Percentiles rank a stretch among this genome's conserved stretches.
Conservation (phyloP, 2,797 vertebrate species). For the Siniperca obscura region DNA sequence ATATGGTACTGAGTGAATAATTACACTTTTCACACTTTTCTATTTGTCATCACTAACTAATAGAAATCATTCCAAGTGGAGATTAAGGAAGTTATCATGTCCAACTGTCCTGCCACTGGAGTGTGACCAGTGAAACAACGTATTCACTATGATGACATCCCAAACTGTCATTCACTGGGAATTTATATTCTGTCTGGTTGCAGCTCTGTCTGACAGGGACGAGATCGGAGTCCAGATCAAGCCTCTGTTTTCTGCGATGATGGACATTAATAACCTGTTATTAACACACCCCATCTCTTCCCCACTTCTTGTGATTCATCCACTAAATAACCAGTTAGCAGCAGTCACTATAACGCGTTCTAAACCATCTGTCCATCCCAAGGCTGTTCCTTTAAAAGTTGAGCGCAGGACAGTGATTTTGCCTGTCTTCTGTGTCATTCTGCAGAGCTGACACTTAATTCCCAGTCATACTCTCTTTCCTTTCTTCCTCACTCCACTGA, state of each 20-base stretch:
- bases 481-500: constrained; percentile 41
- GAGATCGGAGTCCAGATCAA: constrained; percentile 59
- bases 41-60: neutral
- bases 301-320: constrained; percentile 48
- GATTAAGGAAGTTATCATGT: neutral
- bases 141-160: constrained; percentile 3
- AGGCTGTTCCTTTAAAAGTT: too few species aligned
- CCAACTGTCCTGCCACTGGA: neutral
- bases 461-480: neutral
- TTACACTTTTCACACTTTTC: neutral
- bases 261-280: constrained; percentile 61
- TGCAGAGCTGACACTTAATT: constrained; percentile 34
- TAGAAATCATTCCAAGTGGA: neutral
- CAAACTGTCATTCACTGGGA: neutral
- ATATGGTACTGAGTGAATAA: neutral
- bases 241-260: constrained; percentile 52
- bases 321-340: constrained; percentile 53
- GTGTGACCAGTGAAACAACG: constrained; percentile 23
- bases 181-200: constrained; percentile 29
- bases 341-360: too few species aligned
- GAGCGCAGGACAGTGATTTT: constrained; percentile 26
- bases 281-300: constrained; percentile 33
- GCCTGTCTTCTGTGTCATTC: constrained; percentile 15
- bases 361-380: too few species aligned
- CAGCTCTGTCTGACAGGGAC: constrained; percentile 50